A percentile compares a stretch with the other conserved stretches of the same genome.
Evolutionary conservation across 2,113 vertebrate species (phyloP).

Genomic region (Crotophaga sulcirostris): DNA sequence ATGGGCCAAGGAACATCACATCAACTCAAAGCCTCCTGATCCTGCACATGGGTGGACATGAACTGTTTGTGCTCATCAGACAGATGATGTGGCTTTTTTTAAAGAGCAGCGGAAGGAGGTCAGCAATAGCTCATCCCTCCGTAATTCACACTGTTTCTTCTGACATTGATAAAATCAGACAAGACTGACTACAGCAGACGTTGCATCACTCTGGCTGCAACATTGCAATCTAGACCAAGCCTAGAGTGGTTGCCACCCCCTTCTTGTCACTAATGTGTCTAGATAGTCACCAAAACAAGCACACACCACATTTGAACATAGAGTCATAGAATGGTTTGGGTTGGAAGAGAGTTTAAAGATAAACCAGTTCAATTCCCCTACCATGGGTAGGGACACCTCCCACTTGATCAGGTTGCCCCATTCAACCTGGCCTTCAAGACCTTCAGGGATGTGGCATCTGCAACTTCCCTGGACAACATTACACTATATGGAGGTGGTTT

Average conservation of each 20-base stretch:
- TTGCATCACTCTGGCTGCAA: not conserved
- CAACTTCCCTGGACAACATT: not conserved
- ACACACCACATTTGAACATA: not conserved
- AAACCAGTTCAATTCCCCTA: no score
- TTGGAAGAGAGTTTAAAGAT: no score
- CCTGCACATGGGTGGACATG: fast-evolving
- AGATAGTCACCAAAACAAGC: not conserved
- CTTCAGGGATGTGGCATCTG: no score
- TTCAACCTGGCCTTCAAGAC: no score
- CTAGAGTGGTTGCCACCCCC: not conserved
- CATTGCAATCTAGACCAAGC: not conserved
- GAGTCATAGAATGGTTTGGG: no score
- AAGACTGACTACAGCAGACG: no score
- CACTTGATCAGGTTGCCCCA: no score
- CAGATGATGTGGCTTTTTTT: not conserved
- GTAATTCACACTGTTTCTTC: not conserved
- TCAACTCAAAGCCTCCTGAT: not conserved
- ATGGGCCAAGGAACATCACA: not conserved
- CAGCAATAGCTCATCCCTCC: not conserved
- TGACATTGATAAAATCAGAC: not conserved
- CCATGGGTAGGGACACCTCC: no score
- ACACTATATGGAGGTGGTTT: not conserved
- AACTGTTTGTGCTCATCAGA: fast-evolving
- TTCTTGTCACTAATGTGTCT: not conserved
- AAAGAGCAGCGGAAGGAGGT: fast-evolving